Percentiles rank a stretch among this genome's conserved stretches.
Conservation (phyloP, 2,797 vertebrate species). For the Rhynchotus rufescens region DNA sequence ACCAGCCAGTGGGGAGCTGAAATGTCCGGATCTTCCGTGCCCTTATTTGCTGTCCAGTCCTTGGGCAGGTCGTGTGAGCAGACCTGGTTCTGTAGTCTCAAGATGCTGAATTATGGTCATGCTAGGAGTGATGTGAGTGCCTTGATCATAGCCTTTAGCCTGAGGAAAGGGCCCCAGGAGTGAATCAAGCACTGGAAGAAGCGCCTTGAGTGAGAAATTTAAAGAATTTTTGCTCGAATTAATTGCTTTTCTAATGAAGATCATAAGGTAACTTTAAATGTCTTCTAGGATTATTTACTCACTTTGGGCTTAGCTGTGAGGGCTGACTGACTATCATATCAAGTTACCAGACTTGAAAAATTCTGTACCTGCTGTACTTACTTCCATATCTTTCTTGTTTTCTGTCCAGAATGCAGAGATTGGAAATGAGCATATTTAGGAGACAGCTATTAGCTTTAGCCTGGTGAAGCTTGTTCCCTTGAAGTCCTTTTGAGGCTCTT, state of each 20-base stretch:
- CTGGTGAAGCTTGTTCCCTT: background rate
- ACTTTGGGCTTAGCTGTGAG: background rate
- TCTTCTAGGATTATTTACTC: background rate
- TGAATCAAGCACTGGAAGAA: background rate
- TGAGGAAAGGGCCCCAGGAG: background rate
- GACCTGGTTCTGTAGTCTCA: background rate
- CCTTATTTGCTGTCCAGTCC: background rate
- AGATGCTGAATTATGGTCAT: background rate
- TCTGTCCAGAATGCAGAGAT: background rate
- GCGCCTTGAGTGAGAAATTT: background rate
- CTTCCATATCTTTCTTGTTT: background rate
- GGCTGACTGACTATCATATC: background rate
- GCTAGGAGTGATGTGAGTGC: background rate
- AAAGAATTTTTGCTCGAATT: background rate
- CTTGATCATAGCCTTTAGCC: background rate
- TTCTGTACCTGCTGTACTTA: background rate
- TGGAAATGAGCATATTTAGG: background rate
- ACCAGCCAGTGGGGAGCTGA: fast-evolving
- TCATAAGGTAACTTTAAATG: background rate
- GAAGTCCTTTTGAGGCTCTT: background rate
- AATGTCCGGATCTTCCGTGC: background rate
- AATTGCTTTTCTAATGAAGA: background rate
- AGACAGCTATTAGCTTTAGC: background rate
- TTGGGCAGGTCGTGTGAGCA: background rate
- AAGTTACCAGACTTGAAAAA: background rate